Base-by-base conservation (phyloP, 2,797 vertebrate species). In the Coranthus polyacanthus region DNA sequence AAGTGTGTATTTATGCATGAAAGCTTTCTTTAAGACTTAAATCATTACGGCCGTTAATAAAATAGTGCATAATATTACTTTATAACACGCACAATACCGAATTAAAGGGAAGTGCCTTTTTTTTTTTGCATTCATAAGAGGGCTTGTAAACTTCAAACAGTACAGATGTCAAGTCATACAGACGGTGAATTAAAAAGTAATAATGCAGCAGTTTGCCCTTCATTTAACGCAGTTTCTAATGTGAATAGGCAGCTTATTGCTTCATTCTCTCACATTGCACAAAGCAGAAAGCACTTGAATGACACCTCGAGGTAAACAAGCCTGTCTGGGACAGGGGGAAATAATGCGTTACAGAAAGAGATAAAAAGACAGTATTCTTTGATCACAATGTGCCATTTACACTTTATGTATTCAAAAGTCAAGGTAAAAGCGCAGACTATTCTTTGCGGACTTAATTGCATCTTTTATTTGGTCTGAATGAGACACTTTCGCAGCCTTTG, bases 391-490 rank as follows among this genome's bases (percentile, higher is more conserved):
- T 37, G 5, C 41, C 20, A 26, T 79, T 71, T 53, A 68, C 54
- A 39, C 43, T 6, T 13, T 17, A 1, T 32, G 24, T 51, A 26
- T 72, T 72, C 52, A 41, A 1, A 17, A 32, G 39, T 59, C 79
- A 83, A 78, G 64, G 64, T 82, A 67, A 87, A 80, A 70, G 34
- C 68, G 20, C 13, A 2, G 5, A 20, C 17, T 49, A 18, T 42
- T 67, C 58, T 83, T 49, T 75, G 55, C 45, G 20, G 17, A 32
- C 16, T 71, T 65, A 75, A 83, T 55, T 45, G 44, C 50, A 15
- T 60, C 44, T 75, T 84, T 82, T 82, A 56, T 65, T 68, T 12
- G 16, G 15, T 7, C 34, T 81, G 47, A 72, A 82, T 66, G 43
- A 55, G 53, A 43, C 44, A 13, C 15, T 13, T 6, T n/a, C 20